Evolutionary conservation across 2,113 vertebrate genomes (phyloP).

Genomic region (Pelobates fuscus): DNA sequence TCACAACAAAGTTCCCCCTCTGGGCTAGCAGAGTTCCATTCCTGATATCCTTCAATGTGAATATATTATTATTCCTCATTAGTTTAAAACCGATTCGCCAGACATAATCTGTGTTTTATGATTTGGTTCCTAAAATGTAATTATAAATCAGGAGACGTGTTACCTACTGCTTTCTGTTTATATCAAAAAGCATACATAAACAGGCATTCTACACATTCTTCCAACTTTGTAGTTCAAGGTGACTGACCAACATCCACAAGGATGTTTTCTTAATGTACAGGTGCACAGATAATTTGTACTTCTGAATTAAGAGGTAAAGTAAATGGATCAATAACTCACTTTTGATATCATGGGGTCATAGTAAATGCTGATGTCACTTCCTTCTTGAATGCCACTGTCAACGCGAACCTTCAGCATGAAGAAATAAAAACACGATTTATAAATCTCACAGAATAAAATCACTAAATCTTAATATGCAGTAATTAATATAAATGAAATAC

Average conservation of each 20-base stretch:
- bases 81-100: slow-evolving; percentile 3
- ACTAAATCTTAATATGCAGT: slow-evolving; percentile 16
- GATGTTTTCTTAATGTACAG: slow-evolving; percentile 22
- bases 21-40: neutral
- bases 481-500: no score
- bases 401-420: slow-evolving; percentile 83
- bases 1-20: neutral
- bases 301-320: neutral
- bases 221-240: slow-evolving; percentile 46
- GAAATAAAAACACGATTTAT: neutral
- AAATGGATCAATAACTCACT: slow-evolving; percentile 74
- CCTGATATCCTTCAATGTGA: slow-evolving; percentile 17
- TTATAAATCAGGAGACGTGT: slow-evolving; percentile 24
- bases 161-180: slow-evolving; percentile 29
- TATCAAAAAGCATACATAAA: slow-evolving; percentile 49
- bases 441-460: no score
- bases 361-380: slow-evolving; percentile 98
- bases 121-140: slow-evolving; percentile 15
- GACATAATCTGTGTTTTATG: neutral
- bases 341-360: slow-evolving; percentile 99
- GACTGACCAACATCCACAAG: slow-evolving; percentile 28
- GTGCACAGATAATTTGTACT: neutral
- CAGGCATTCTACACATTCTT: neutral
- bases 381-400: slow-evolving; percentile 94
- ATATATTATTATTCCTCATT: slow-evolving; percentile 36